Conservation (phyloP, 2,888 invertebrate genomes). For the Campoplex capitator region DNA sequence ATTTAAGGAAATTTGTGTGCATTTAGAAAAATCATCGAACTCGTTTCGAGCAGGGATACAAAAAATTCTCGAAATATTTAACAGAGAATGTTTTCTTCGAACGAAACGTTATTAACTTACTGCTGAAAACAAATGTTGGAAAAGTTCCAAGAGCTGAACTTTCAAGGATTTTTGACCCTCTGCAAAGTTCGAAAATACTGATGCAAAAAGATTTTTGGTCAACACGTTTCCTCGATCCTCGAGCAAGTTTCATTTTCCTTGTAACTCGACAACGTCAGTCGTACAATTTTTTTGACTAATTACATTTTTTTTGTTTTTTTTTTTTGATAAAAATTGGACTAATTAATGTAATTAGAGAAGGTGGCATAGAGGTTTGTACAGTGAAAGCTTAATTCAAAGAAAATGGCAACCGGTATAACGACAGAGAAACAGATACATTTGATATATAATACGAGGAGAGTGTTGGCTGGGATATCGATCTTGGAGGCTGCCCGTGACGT, state of each 20-base stretch:
- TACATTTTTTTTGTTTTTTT: neutral
- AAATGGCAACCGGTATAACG: neutral
- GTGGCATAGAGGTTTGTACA: neutral
- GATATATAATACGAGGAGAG: conserved; percentile 4
- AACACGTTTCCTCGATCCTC: neutral
- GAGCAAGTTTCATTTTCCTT: neutral
- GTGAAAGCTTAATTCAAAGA: neutral
- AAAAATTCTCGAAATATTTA: no score
- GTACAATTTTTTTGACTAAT: neutral
- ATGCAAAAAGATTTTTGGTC: neutral
- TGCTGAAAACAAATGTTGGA: neutral
- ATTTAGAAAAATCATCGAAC: no score
- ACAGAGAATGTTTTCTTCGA: no score
- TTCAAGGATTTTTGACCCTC: no score
- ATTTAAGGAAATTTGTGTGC: no score
- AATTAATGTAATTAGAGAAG: neutral
- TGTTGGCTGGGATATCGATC: conserved; percentile 80
- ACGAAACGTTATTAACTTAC: no score
- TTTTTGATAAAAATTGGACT: neutral
- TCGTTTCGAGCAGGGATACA: no score
- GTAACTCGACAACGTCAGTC: neutral
- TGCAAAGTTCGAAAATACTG: neutral
- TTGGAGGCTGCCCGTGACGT: conserved; percentile 81
- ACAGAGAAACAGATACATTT: conserved; percentile 25
- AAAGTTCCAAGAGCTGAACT: neutral